These are phyloP conservation scores for Gibbula magus DNA, from an alignment of 2,888 invertebrate genomes.

Conservation along the genomic window DNA sequence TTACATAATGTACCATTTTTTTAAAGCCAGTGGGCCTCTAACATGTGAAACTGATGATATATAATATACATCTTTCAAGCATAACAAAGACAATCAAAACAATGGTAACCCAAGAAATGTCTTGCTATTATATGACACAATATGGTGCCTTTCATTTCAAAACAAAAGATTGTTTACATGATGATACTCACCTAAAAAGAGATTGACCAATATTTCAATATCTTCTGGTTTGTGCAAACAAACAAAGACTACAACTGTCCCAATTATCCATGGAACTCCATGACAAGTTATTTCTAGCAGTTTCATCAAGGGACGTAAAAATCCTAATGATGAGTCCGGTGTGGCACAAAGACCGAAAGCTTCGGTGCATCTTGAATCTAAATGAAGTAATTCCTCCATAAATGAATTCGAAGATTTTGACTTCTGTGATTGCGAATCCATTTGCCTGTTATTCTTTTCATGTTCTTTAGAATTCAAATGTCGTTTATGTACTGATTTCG, in stretches of 20 bases:
- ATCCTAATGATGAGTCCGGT: slow-evolving; percentile 51
- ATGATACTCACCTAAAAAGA: slow-evolving; percentile 84
- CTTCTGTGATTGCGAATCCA: neutral
- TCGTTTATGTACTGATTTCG: neutral
- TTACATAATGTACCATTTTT: no score
- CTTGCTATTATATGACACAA: no score
- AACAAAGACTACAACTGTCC: slow-evolving; percentile 87
- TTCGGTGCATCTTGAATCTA: slow-evolving; percentile 51
- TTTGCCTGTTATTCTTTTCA: neutral
- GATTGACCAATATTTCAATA: slow-evolving; percentile 89
- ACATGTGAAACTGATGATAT: no score
- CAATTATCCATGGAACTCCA: slow-evolving; percentile 89
- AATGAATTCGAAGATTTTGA: slow-evolving; percentile 17
- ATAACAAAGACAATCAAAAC: no score
- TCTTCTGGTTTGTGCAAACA: slow-evolving; percentile 82
- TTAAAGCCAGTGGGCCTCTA: no score
- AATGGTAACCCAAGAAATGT: no score
- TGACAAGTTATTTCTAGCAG: slow-evolving; percentile 86
- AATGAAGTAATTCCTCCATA: slow-evolving; percentile 37
- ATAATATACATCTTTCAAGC: no score
- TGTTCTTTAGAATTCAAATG: neutral
- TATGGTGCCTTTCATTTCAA: neutral
- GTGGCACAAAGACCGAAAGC: slow-evolving; percentile 62
- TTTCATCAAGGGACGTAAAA: slow-evolving; percentile 76
- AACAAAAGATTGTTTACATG: neutral